Base-by-base conservation (phyloP, 2,113 vertebrate genomes). In the Sceloporus tristichus region DNA sequence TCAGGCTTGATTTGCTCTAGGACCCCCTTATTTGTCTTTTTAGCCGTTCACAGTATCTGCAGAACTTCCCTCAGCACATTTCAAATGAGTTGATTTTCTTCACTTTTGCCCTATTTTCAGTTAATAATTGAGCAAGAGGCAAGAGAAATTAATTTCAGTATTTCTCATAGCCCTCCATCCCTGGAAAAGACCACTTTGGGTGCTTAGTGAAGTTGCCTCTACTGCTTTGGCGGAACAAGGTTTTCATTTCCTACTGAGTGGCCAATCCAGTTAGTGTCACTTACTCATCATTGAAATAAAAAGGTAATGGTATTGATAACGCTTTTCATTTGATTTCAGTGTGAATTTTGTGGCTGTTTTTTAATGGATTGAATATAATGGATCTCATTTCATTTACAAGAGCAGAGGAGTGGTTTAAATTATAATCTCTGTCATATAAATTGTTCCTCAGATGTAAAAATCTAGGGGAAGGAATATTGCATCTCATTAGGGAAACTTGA, bases 341-440 rank as follows among this genome's bases (percentile, higher is more conserved):
- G 54, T 71, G 78, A 80, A 87, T 81, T 21, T 48, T 81, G 10
- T 19, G 1, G 29, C 13, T 71, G 71, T 25, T 21, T 74, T 84
- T 74, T 14, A n/a, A 48, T 79, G n/a, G 29, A 19, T 79, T 71
- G 11, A 14, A 54, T 42, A 21, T 65, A 71, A 70, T 79, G 23
- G 34, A 9, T 86, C 21, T 70, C 16, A 74, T 3, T 29, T 42
- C 70, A 81, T 87, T 21, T 56, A 40, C 13, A 65, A 23, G n/a
- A 4, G 54, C 21, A 54, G 9, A 83, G 91, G 59, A 88, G 77
- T 78, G 23, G 16, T 78, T 78, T n/a, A 2, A 92, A 87, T 48
- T 40, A 85, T 88, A 18, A 2, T 1, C 79, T 89, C 34, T 82
- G 62, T 87, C 78, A 71, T 89, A 76, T n/a, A 10, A 7, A 3